Evolutionary conservation across 1,140 invertebrate species (phyloP), one percentile per base, ranked within the genome.

Genomic region (Drosophila murphyi): DNA sequence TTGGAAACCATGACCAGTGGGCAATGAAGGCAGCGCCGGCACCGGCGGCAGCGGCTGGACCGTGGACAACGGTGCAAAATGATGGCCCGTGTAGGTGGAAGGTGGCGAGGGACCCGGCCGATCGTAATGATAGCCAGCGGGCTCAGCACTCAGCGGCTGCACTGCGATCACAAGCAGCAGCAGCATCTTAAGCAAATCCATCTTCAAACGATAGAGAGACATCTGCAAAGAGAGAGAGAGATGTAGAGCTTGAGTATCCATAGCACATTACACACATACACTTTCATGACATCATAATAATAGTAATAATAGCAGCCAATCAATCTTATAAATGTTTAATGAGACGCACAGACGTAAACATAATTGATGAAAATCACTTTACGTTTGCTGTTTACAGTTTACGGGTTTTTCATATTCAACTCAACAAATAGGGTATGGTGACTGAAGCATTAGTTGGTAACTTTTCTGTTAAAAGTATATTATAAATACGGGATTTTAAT

Each of bases 301-400:
- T 83, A 61, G 20, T 20, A 7, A 43, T 43, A n/a, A n/a, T n/a
- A 43, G 7, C 5, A 5, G 3, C 39, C 70, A 83, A 88, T 88
- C 83, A 88, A 75, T 83, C 52, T 43, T 55, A 89, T 83, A 82
- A 83, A 87, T 83, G 63, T 80, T 87, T 88, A 88, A 87, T 88
- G 83, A 75, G 83, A 72, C 51, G 50, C 34, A 37, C 48, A 78
- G 70, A 55, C 70, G 65, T 68, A 72, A 88, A 77, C 79, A 73
- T 80, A 87, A 87, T 88, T 82, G 80, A 72, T 61, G 50, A 62
- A 79, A 88, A 74, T 78, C 80, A 83, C 76, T 88, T 54, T 73
- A 57, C 37, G 56, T 41, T 62, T 43, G 48, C 59, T 39, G 61
- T 41, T 61, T 43, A 52, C 54, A 35, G 65, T 41, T 61, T 43